Conservation (phyloP, 2,888 invertebrate species). For the Agonopterix arenella region DNA sequence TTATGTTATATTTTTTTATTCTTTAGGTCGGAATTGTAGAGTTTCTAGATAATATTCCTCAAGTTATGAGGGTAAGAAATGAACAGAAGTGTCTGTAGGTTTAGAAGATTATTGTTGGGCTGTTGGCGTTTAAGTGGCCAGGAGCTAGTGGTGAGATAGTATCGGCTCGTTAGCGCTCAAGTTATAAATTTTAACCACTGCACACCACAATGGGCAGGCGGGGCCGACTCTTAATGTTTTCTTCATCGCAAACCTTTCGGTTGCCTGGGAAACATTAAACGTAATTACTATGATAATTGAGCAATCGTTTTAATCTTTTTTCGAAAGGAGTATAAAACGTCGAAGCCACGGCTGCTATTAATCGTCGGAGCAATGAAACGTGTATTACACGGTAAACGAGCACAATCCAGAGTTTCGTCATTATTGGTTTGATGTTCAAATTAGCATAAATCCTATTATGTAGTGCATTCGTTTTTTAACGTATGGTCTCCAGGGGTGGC, state of each 20-base stretch:
- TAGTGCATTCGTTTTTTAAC: too few relatives aligned
- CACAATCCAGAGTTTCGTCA: too few relatives aligned
- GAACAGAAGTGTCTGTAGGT: slow-evolving; percentile 17
- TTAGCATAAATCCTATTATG: too few relatives aligned
- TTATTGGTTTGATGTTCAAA: too few relatives aligned
- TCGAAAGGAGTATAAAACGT: too few relatives aligned
- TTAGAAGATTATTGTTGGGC: slow-evolving; percentile 32
- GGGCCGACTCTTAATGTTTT: slow-evolving; percentile 31
- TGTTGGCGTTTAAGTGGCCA: slow-evolving; percentile 36
- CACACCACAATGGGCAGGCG: slow-evolving; percentile 50
- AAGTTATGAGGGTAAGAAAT: slow-evolving; percentile 11
- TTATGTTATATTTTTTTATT: slow-evolving; percentile 26
- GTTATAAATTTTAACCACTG: slow-evolving; percentile 55
- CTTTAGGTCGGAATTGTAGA: slow-evolving; percentile 5
- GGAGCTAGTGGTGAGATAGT: slow-evolving; percentile 41
- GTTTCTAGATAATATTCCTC: background rate
- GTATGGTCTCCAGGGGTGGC: too few relatives aligned
- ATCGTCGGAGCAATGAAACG: background rate
- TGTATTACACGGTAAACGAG: too few relatives aligned
- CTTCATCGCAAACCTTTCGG: slow-evolving; percentile 7
- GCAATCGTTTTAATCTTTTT: background rate
- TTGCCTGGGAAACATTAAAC: slow-evolving; percentile 4
- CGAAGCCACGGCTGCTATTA: too few relatives aligned
- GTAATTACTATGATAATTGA: slow-evolving; percentile 4
- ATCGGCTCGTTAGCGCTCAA: slow-evolving; percentile 63